These are phyloP conservation scores for Gnatocerus cornutus DNA, from an alignment of 2,888 invertebrate genomes.

Conservation along the genomic window DNA sequence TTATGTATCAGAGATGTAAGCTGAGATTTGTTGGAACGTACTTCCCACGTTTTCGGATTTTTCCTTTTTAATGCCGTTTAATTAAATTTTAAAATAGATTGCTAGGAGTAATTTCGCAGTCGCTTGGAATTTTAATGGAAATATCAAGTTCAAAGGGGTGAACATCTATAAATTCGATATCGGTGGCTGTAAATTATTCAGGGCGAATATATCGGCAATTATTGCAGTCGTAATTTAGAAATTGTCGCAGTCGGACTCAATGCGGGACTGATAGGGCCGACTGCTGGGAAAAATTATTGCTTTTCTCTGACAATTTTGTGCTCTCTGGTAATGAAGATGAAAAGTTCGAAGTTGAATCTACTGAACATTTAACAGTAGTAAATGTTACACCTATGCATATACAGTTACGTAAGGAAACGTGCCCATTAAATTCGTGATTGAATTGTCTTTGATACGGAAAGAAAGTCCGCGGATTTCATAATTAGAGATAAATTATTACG, in stretches of 20 bases:
- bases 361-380: no score
- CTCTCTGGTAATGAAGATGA: no score
- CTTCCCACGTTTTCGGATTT: constrained; percentile 38
- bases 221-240: constrained; percentile 22
- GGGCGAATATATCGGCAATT: constrained; percentile 31
- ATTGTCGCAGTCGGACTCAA: constrained; percentile 1
- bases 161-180: constrained; percentile 41
- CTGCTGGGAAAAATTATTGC: no score
- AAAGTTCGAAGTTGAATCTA: no score
- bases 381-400: no score
- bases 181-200: constrained; percentile 40
- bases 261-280: background rate
- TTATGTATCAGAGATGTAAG: constrained; percentile 34
- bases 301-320: no score
- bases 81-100: constrained; percentile 36
- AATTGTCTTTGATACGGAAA: no score
- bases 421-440: no score
- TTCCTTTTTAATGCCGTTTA: constrained; percentile 18
- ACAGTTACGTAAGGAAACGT: background rate
- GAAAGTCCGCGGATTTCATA: background rate
- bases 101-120: constrained; percentile 31
- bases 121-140: constrained; percentile 45
- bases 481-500: background rate
- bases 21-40: constrained; percentile 27
- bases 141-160: constrained; percentile 39